Percentiles rank a stretch among this genome's conserved stretches.
Evolutionary conservation across 2,888 invertebrate genomes (phyloP).

Genomic region (Abscondita cerata): DNA sequence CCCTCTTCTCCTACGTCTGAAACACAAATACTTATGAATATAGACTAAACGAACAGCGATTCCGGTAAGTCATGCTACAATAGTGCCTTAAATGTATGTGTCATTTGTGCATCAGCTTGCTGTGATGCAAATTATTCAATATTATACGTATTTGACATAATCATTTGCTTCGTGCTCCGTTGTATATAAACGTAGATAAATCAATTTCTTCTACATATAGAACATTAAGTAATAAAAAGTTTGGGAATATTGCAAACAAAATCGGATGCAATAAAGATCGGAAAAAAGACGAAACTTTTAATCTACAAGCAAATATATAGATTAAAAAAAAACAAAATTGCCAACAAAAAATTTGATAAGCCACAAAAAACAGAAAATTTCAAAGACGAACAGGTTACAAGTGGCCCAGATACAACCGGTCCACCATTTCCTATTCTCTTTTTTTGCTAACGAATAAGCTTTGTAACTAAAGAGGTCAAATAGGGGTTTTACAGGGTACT

Average conservation of each 20-base stretch:
- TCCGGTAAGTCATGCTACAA: conserved; percentile 25
- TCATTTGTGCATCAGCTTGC: conserved; percentile 32
- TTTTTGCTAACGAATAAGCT: conserved; percentile 32
- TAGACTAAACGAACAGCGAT: not conserved
- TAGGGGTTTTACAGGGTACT: conserved; percentile 15
- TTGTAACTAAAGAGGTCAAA: conserved; percentile 16
- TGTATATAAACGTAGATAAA: not conserved
- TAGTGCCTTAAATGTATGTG: conserved; percentile 26
- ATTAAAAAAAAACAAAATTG: conserved; percentile 6
- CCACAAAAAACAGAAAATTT: conserved; percentile 26
- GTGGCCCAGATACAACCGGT: not conserved
- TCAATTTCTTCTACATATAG: conserved; percentile 16
- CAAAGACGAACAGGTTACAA: not conserved
- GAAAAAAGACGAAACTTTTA: not conserved
- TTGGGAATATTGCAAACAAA: not conserved
- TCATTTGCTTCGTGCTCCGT: conserved; percentile 16
- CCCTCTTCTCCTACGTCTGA: conserved; percentile 53
- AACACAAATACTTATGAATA: conserved; percentile 27
- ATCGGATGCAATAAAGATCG: conserved; percentile 13
- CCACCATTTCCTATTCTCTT: not conserved
- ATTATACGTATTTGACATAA: conserved; percentile 5
- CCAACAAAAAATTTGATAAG: conserved; percentile 31
- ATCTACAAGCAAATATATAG: conserved; percentile 29
- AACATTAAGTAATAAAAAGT: conserved; percentile 12
- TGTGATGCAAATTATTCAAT: conserved; percentile 19